Evolutionary conservation across 2,888 invertebrate genomes (phyloP).

Genomic region (Eupithecia abbreviata): DNA sequence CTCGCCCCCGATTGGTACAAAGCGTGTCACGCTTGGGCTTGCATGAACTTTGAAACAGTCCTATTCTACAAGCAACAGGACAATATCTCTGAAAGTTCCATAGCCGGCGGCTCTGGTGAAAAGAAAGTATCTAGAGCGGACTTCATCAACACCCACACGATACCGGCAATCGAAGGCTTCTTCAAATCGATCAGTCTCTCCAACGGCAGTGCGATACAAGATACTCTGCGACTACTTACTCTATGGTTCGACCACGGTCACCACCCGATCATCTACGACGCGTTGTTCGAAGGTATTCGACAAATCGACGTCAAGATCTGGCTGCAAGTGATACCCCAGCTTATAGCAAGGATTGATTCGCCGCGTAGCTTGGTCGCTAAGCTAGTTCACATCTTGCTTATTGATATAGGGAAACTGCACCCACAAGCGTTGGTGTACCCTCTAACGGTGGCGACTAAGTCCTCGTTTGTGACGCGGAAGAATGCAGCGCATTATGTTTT

Average conservation of each 20-base stretch:
- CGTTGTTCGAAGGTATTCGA: constrained; percentile 95
- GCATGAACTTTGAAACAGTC: constrained; percentile 98
- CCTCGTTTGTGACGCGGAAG: constrained; percentile 91
- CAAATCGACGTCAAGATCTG: constrained; percentile 98
- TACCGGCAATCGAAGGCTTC: constrained; percentile 97
- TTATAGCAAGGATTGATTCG: constrained; percentile 99
- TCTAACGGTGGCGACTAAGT: constrained; percentile 98
- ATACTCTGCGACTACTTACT: constrained; percentile 95
- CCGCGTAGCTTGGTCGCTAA: constrained; percentile 94
- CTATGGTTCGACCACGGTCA: constrained; percentile 99
- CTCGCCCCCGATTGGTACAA: constrained; percentile 96
- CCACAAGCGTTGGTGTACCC: constrained; percentile 99
- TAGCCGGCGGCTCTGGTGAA: constrained; percentile 73
- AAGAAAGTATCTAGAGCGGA: constrained; percentile 75
- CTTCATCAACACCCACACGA: constrained; percentile 86
- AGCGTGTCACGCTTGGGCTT: constrained; percentile 99
- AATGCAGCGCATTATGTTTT: constrained; percentile 97
- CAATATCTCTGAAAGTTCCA: constrained; percentile 74
- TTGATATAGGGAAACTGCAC: constrained; percentile 98
- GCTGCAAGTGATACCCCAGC: constrained; percentile 99
- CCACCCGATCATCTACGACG: constrained; percentile 95
- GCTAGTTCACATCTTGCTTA: constrained; percentile 95
- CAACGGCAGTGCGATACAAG: constrained; percentile 96
- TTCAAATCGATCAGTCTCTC: constrained; percentile 97
- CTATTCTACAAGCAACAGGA: constrained; percentile 84